Conservation (phyloP, 2,113 vertebrate species). For the western clawed frog (Xenopus tropicalis) region UCB_Xtro_10.0 CM004445.2:85686501-85687000, state of each 20-base stretch:
- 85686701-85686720: slow-evolving; percentile 7
- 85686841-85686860: no score
- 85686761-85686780: no score
- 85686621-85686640: slow-evolving; percentile 12
- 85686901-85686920: no score
- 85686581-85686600: slow-evolving; percentile 40
- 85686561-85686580: slow-evolving; percentile 23
- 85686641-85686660: slow-evolving; percentile 14
- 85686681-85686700: slow-evolving; percentile 15
- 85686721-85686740: slow-evolving; percentile 1
- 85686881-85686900: no score
- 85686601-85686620: slow-evolving; percentile 9
- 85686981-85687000: no score
- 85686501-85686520: slow-evolving; percentile 29
- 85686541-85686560: slow-evolving; percentile 42
- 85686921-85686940: no score
- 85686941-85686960: no score
- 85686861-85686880: no score
- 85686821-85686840: no score
- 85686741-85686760: not conserved
- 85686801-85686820: no score
- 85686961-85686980: no score
- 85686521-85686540: slow-evolving; percentile 25
- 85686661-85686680: slow-evolving; percentile 16
- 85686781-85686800: no score